These are phyloP conservation scores for Parapsyche elsis DNA, from an alignment of 1,140 invertebrate species.

Conservation along the genomic window DNA sequence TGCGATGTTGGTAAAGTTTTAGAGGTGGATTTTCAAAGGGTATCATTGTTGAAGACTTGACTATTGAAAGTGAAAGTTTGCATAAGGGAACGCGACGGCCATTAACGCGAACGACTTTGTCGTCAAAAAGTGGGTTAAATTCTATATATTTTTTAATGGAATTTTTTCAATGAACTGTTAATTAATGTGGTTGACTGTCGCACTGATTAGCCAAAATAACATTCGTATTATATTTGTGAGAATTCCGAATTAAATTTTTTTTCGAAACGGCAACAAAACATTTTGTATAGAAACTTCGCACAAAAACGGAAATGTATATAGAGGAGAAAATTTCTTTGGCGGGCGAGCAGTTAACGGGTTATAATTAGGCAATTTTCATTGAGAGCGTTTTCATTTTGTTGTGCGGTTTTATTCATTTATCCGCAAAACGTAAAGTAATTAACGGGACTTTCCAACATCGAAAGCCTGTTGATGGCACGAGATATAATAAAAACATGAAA, in stretches of 20 bases:
- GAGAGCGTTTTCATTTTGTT: constrained; percentile 12
- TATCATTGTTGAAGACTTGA: background rate
- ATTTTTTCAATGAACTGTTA: no score
- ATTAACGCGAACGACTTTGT: no score
- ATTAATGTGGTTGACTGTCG: no score
- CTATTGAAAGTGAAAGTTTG: background rate
- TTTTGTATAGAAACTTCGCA: no score
- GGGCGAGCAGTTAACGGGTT: background rate
- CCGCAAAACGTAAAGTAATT: constrained; percentile 3
- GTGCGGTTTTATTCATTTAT: constrained; percentile 2
- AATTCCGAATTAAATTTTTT: no score
- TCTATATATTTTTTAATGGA: no score
- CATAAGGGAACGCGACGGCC: background rate
- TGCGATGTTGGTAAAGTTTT: background rate
- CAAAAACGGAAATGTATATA: no score
- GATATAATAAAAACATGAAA: constrained; percentile 1
- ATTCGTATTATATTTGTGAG: no score
- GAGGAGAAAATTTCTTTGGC: no score
- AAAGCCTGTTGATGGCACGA: background rate
- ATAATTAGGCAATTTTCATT: constrained; percentile 16
- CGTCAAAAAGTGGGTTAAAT: no score
- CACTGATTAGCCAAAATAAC: no score
- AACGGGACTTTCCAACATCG: background rate
- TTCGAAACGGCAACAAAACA: no score
- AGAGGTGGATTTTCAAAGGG: background rate